phyloP scores from a whole-genome alignment of 2,888 invertebrate genomes.

The Trypoxylon attenuatum region DNA sequence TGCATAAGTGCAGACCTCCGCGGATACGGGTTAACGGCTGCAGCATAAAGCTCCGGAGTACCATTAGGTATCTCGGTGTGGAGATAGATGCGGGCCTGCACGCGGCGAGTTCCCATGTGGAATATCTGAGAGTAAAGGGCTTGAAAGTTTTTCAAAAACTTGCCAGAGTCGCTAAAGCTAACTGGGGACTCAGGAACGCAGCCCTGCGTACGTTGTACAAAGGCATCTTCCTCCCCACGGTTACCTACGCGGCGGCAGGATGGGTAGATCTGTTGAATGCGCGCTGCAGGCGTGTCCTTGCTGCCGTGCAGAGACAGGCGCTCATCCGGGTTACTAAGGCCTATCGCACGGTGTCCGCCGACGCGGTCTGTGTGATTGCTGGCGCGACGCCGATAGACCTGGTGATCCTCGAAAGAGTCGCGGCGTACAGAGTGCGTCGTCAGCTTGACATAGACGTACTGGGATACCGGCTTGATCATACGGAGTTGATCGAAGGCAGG shows the following conservation, averaged over 20 bases:
- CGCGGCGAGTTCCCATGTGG: neutral
- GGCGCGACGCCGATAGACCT: neutral
- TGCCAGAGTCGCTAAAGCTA: neutral
- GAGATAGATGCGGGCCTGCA: neutral
- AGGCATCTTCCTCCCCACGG: no score
- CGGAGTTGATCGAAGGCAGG: no score
- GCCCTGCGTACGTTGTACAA: neutral
- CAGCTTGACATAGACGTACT: no score
- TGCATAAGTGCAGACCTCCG: conserved; percentile 1
- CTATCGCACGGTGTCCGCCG: neutral
- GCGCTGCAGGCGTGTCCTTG: neutral
- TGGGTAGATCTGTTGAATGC: neutral
- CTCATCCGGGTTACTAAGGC: neutral
- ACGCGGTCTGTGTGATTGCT: neutral
- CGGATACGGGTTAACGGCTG: neutral
- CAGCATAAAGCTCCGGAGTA: neutral
- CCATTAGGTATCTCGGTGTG: neutral
- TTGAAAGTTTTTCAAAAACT: conserved; percentile 1
- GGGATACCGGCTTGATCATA: no score
- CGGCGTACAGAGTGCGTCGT: no score
- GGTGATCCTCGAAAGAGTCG: no score
- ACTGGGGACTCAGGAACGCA: neutral
- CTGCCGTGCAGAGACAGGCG: neutral
- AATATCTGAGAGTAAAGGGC: neutral
- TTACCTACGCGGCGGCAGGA: neutral